Evolutionary conservation across 2,888 invertebrate species (phyloP), one percentile per base, ranked within the genome.

Genomic region (Phorcus lineatus): DNA sequence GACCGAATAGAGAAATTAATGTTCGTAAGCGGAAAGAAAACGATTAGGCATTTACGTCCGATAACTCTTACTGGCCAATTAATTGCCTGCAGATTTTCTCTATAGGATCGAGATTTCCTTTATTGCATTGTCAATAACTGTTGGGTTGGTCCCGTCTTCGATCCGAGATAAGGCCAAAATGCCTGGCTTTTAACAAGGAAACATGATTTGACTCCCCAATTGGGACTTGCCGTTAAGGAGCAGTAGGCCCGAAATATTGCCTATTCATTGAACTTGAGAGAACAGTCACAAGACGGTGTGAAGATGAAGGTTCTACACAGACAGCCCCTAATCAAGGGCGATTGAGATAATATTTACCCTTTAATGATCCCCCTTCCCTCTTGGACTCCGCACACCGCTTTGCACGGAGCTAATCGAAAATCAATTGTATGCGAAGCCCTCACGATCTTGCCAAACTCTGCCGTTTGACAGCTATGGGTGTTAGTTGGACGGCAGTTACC

Each of bases 271-370:
- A 70, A 36, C 70, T 70, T 70, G 40, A 36, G 70, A 70, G 70
- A 70, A 36, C 70, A 36, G 70, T 28, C 70, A 70, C 70, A 70
- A 36, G 70, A 36, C 36, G 47, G 57, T 70, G 70, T 9, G 24
- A 57, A 74, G 62, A 55, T 76, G 66, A 80, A 74, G 74, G 77
- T 52, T 77, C 70, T 74, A 62, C 54, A 70, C 77, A 77, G 78
- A 79, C 80, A 79, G 53, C 17, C 75, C 57, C 84, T 84, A 83
- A 84, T 84, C 83, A 84, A 82, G 80, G 70, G 47, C 79, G 80
- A 83, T 83, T 83, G 81, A 82, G 79, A 81, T 81, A 84, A 83
- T 82, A 84, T 83, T 84, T 80, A 82, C 84, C 80, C 77, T 70
- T 83, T 77, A 84, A 82, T 83, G 84, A 84, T 84, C 83, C 74